Base-by-base conservation (phyloP, 2,888 invertebrate species). In the Augochlorella aurata region DNA sequence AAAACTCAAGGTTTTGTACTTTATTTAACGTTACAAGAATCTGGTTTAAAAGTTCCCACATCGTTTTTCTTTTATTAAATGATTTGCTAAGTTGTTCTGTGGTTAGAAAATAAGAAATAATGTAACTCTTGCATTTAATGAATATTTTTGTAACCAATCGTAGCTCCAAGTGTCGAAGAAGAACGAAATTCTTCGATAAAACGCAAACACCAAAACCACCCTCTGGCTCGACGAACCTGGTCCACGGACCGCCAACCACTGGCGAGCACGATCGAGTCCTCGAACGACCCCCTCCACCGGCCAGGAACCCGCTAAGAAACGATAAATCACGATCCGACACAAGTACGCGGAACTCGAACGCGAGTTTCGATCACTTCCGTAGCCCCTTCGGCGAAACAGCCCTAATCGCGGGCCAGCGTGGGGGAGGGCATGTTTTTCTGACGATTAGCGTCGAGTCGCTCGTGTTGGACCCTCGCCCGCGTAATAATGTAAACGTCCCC, bases 401-500 rank as follows among this genome's bases (percentile, higher is more conserved):
- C 18, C 38, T 12, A 21, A 54, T 21, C 4, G 21, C 4, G 12
- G 12, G 21, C 10, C 12, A 10, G 12, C 21, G 38, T 54, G 8
- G n/a, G 12, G 24, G 14, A 18, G 7, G 7, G 18, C 18, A n/a
- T 16, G 38, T 38, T 65, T 52, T 79, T 75, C 12, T 8, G 69
- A 52, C 52, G 54, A 79, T 76, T 79, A 65, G n/a, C 54, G 54
- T n/a, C 70, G 21, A 21, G 29, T 10, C 38, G 21, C 63, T 16
- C 45, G 21, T 5, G 38, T 29, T 10, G 47, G 18, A 14, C 49
- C 14, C 61, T 29, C 24, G 21, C 52, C 24, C 44, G 49, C 50
- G 74, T 65, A 75, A 79, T 52, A 54, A 79, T n/a, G 52, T 52
- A 69, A 75, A 63, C 63, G 75, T 63, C 12, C 52, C n/a, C 52